Evolutionary conservation across 2,113 vertebrate genomes (phyloP).

Genomic region (Monopterus albus): DNA sequence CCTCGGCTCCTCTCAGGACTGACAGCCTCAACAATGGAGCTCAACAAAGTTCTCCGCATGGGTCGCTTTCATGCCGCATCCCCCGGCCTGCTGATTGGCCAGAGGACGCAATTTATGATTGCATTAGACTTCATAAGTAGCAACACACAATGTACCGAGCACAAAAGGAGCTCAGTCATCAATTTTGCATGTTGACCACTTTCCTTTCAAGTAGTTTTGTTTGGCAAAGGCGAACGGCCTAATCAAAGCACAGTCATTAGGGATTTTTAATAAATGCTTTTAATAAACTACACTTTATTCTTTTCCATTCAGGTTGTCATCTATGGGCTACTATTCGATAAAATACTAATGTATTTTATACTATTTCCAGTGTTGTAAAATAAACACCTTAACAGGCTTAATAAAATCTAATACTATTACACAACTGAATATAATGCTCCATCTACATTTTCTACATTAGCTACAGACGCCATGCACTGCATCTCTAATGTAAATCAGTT

Average conservation of each 20-base stretch:
- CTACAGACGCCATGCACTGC: constrained; percentile 12
- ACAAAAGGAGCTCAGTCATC: constrained; percentile 91
- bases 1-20: constrained; percentile 84
- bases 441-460: neutral
- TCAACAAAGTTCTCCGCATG: constrained; percentile 95
- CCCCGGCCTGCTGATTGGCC: constrained; percentile 88
- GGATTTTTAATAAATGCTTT: constrained; percentile 87
- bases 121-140: constrained; percentile 98
- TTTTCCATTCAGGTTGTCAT: too few relatives aligned
- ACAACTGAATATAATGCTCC: neutral
- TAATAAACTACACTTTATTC: constrained; percentile 82
- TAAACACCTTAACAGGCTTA: neutral
- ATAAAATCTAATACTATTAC: neutral
- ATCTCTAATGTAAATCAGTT: constrained; percentile 74
- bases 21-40: constrained; percentile 94
- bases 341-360: constrained; percentile 46
- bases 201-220: constrained; percentile 76
- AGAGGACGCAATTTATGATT: constrained; percentile 93
- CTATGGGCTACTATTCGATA: too few relatives aligned
- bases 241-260: constrained; percentile 93
- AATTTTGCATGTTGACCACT: constrained; percentile 91
- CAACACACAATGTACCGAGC: constrained; percentile 85
- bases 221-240: constrained; percentile 80
- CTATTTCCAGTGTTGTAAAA: neutral
- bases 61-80: constrained; percentile 88